phyloP scores from a whole-genome alignment of 2,888 invertebrate genomes.

The Thelaira solivaga region DNA sequence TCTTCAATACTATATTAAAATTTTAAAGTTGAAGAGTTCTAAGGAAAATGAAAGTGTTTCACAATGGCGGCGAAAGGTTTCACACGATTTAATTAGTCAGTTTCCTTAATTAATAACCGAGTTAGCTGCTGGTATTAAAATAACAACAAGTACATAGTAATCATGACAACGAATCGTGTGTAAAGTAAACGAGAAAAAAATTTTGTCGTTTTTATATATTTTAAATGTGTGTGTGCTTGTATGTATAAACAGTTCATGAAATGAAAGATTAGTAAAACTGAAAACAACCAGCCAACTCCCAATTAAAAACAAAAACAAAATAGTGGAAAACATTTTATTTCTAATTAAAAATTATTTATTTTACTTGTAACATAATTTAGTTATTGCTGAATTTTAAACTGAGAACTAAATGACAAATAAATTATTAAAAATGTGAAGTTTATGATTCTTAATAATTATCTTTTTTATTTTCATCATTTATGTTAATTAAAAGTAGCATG shows the following conservation, averaged over 20 bases:
- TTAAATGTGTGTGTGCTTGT: too few species aligned
- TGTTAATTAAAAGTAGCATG: too few species aligned
- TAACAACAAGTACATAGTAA: constrained; percentile 42
- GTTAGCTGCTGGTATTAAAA: constrained; percentile 23
- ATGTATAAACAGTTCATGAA: constrained; percentile 49
- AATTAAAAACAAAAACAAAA: constrained; percentile 63
- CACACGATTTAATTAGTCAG: constrained; percentile 1
- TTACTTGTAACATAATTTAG: neutral
- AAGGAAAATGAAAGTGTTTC: constrained; percentile 11
- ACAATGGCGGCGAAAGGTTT: constrained; percentile 8
- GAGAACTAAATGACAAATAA: constrained; percentile 4
- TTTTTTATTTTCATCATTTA: neutral
- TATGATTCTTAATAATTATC: neutral
- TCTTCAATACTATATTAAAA: neutral
- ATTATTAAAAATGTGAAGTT: neutral
- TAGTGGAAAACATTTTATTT: constrained; percentile 29
- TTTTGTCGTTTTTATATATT: constrained; percentile 15
- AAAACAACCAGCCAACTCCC: constrained; percentile 69
- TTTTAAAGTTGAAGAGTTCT: neutral
- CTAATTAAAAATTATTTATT: constrained; percentile 29
- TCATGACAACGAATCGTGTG: constrained; percentile 40
- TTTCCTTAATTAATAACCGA: constrained; percentile 15
- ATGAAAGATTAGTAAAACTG: constrained; percentile 57
- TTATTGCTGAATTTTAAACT: neutral
- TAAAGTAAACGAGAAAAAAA: constrained; percentile 42